Evolutionary conservation across 2,888 invertebrate species (phyloP).

Genomic region (Panorpa germanica): DNA sequence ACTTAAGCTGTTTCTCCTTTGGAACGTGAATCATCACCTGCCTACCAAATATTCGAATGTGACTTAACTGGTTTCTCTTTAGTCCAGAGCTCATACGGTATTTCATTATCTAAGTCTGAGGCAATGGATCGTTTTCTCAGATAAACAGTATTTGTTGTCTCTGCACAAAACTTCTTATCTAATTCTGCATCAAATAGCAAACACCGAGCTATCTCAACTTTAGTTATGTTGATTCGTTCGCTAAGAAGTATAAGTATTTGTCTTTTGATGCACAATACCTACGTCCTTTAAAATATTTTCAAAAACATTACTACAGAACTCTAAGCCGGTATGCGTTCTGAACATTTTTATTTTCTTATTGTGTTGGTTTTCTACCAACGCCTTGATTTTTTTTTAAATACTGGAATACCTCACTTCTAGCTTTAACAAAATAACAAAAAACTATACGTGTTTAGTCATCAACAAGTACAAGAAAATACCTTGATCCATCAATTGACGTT

Average conservation of each 20-base stretch:
- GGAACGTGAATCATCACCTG: conserved; percentile 18
- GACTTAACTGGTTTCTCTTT: conserved; percentile 16
- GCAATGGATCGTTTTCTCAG: conserved; percentile 9
- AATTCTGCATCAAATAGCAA: conserved; percentile 15
- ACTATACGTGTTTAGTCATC: too few relatives aligned
- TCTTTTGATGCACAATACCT: conserved; percentile 17
- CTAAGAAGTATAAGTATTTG: too few relatives aligned
- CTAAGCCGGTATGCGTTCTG: conserved; percentile 14
- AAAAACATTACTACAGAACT: conserved; percentile 13
- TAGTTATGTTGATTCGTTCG: conserved; percentile 13
- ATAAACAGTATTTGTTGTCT: conserved; percentile 15
- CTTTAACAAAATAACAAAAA: conserved; percentile 19
- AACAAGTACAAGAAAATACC: conserved; percentile 19
- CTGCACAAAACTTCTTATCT: conserved; percentile 16
- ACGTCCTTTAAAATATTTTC: conserved; percentile 11
- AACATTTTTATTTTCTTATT: conserved; percentile 14
- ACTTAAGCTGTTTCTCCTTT: conserved; percentile 17
- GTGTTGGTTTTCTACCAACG: conserved; percentile 16
- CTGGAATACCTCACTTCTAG: conserved; percentile 15
- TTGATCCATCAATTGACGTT: conserved; percentile 17
- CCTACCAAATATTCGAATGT: conserved; percentile 19
- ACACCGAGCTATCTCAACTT: conserved; percentile 15
- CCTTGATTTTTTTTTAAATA: conserved; percentile 14
- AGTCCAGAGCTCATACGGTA: conserved; percentile 19
- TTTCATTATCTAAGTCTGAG: conserved; percentile 11